Evolutionary conservation across 2,888 invertebrate species (phyloP).

Genomic region (Eutolmus rufibarbis): DNA sequence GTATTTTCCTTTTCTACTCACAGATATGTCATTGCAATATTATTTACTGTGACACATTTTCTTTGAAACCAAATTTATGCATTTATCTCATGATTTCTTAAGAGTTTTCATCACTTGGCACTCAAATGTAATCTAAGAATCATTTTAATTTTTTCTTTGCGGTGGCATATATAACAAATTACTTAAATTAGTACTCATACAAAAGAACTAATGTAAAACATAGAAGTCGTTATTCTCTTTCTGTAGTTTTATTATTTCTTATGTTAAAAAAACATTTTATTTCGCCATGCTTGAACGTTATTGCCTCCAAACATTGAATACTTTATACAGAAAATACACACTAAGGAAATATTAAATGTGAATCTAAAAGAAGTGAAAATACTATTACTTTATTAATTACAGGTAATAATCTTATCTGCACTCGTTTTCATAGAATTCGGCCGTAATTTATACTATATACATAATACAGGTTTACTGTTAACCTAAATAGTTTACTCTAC

Average conservation of each 20-base stretch:
- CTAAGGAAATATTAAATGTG: neutral
- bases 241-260: neutral
- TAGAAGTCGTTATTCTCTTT: neutral
- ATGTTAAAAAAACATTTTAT: neutral
- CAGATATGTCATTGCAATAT: too few species aligned
- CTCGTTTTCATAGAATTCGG: neutral
- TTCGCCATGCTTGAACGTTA: neutral
- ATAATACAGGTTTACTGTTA: neutral
- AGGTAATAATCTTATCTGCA: neutral
- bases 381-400: neutral
- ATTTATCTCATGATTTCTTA: too few species aligned
- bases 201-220: neutral
- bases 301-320: neutral
- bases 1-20: too few species aligned
- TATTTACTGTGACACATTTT: too few species aligned
- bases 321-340: neutral
- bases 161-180: neutral
- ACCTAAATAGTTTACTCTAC: neutral
- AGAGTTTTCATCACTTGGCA: too few species aligned
- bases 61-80: too few species aligned
- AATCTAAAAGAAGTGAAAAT: neutral
- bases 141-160: neutral
- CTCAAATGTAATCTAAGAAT: too few species aligned
- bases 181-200: too few species aligned
- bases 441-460: neutral